phyloP scores from a whole-genome alignment of 2,888 invertebrate genomes.

The Hypomecis punctinalis region DNA sequence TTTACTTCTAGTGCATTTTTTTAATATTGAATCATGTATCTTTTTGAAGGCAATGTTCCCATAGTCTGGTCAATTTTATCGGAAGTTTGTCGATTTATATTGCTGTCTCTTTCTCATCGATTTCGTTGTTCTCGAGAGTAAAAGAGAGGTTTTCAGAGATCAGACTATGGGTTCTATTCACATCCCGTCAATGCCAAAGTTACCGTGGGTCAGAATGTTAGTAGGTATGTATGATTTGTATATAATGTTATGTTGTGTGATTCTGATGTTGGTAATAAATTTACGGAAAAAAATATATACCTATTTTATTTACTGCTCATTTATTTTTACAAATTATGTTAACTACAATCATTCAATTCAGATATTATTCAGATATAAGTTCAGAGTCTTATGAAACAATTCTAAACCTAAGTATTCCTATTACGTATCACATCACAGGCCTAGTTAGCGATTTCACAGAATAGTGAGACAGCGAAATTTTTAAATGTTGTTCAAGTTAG shows the following conservation, averaged over 20 bases:
- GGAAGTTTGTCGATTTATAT: not conserved
- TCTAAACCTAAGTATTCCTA: too few relatives aligned
- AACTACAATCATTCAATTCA: too few relatives aligned
- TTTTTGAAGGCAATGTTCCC: not conserved
- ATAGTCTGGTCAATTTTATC: not conserved
- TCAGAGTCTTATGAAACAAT: too few relatives aligned
- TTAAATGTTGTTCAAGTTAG: too few relatives aligned
- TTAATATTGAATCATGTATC: conserved; percentile 2
- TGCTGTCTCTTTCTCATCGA: conserved; percentile 1
- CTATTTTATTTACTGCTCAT: not conserved
- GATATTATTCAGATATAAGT: too few relatives aligned
- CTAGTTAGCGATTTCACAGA: too few relatives aligned
- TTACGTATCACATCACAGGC: too few relatives aligned
- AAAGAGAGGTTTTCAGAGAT: not conserved
- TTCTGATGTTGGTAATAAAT: conserved; percentile 24
- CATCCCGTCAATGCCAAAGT: conserved; percentile 24
- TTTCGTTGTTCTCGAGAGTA: not conserved
- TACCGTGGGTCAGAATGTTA: conserved; percentile 10
- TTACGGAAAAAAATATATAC: conserved; percentile 8
- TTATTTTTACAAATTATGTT: too few relatives aligned
- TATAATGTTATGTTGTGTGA: conserved; percentile 27
- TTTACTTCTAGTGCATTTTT: conserved; percentile 17
- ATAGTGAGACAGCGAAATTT: too few relatives aligned
- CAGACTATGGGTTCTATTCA: not conserved
- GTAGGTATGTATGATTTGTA: conserved; percentile 22